phyloP scores from a whole-genome alignment of 2,113 vertebrate species.

The Sebastes fasciatus region DNA sequence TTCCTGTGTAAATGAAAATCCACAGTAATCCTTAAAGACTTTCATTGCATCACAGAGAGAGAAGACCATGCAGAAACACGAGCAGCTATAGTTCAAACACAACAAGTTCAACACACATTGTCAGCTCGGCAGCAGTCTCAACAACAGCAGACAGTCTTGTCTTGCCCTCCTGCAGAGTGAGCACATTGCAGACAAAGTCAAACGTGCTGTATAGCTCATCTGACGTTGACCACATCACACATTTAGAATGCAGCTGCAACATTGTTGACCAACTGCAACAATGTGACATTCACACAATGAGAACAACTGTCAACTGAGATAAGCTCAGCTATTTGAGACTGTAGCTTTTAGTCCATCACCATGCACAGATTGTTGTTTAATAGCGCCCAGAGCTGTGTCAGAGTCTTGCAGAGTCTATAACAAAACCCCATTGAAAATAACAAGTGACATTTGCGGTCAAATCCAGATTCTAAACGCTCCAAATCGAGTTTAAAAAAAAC shows the following conservation, averaged over 20 bases:
- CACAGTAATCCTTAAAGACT: neutral
- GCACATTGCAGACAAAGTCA: slow-evolving; percentile 12
- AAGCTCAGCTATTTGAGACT: neutral
- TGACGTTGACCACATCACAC: slow-evolving; percentile 11
- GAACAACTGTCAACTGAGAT: neutral
- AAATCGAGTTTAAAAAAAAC: slow-evolving; percentile 45
- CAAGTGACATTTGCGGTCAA: slow-evolving; percentile 51
- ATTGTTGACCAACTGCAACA: slow-evolving; percentile 5
- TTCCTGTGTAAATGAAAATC: neutral
- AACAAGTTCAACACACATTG: slow-evolving; percentile 52
- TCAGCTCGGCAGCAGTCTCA: slow-evolving; percentile 8
- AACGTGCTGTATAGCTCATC: neutral
- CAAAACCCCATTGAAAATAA: slow-evolving; percentile 6
- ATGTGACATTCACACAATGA: slow-evolving; percentile 18
- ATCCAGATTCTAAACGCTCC: slow-evolving; percentile 57
- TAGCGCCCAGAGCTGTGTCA: neutral
- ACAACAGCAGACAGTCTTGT: neutral
- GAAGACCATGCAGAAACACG: too few relatives aligned
- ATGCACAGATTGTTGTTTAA: neutral
- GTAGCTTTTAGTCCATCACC: neutral
- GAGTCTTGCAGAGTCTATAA: neutral
- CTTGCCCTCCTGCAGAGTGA: slow-evolving; percentile 4
- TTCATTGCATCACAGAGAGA: too few relatives aligned
- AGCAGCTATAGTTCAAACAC: slow-evolving; percentile 1
- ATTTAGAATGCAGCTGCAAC: slow-evolving; percentile 34